These are phyloP conservation scores for Hydraecia micacea DNA, from an alignment of 2,888 invertebrate genomes.

Conservation along the genomic window DNA sequence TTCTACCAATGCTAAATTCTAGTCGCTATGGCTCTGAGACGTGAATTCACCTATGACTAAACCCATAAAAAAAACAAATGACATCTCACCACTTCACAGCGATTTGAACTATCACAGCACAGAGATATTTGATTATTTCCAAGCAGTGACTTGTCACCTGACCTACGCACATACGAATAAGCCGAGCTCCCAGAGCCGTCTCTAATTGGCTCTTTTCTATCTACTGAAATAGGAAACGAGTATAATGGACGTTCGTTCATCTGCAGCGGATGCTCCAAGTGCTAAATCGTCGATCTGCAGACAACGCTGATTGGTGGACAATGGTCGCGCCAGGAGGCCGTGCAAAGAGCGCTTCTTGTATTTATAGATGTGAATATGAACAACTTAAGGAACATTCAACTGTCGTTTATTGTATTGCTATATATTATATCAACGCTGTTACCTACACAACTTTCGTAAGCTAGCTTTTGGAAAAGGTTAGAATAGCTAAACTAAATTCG, in stretches of 20 bases:
- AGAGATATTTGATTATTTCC: slow-evolving; percentile 46
- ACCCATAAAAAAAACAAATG: not conserved
- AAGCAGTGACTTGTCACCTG: slow-evolving; percentile 60
- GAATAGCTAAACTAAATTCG: not conserved
- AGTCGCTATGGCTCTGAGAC: not conserved
- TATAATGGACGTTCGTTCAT: slow-evolving; percentile 67
- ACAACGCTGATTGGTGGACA: slow-evolving; percentile 79
- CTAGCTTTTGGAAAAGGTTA: slow-evolving; percentile 6
- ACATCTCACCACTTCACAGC: slow-evolving; percentile 52
- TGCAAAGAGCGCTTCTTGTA: slow-evolving; percentile 57
- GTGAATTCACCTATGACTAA: not conserved
- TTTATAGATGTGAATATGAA: slow-evolving; percentile 61
- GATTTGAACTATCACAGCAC: slow-evolving; percentile 29
- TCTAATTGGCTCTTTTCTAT: slow-evolving; percentile 65
- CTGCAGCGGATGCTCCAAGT: slow-evolving; percentile 79
- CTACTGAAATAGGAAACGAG: slow-evolving; percentile 65
- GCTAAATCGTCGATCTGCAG: slow-evolving; percentile 78
- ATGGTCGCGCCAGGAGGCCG: slow-evolving; percentile 69
- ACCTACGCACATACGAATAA: slow-evolving; percentile 63
- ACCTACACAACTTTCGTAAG: not conserved
- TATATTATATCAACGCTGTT: slow-evolving; percentile 6
- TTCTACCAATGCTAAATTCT: not conserved
- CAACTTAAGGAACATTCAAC: slow-evolving; percentile 45
- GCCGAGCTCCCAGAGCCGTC: slow-evolving; percentile 37
- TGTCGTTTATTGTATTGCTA: slow-evolving; percentile 24